Evolutionary conservation across 2,113 vertebrate genomes (phyloP).

Genomic region (Sinocyclocheilus grahami): DNA sequence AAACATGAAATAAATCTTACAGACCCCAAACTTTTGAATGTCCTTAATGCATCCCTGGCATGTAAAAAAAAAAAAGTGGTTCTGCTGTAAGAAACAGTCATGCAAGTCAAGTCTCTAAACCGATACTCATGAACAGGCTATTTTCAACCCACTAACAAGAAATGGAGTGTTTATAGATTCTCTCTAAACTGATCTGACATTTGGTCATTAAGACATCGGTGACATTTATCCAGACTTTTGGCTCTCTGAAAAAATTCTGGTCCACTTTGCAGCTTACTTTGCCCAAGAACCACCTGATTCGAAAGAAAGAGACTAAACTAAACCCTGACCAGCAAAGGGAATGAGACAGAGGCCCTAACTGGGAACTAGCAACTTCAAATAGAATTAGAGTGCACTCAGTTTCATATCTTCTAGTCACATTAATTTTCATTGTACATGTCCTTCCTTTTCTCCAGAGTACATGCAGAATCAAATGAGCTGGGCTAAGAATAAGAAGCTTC

Average conservation of each 20-base stretch:
- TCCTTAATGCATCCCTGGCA: too few species aligned
- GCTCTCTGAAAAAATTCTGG: not conserved
- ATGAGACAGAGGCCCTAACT: not conserved
- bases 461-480: conserved; percentile 1
- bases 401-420: not conserved
- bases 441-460: not conserved
- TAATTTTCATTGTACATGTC: not conserved
- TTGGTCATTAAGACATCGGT: not conserved
- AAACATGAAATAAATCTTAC: too few species aligned
- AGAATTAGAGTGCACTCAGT: not conserved
- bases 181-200: not conserved
- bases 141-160: not conserved
- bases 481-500: not conserved
- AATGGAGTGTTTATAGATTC: not conserved
- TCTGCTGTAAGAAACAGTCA: too few species aligned
- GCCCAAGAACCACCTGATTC: too few species aligned
- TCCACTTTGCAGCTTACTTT: not conserved
- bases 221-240: not conserved
- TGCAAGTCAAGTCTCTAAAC: too few species aligned
- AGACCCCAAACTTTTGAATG: too few species aligned
- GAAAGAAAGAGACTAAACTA: too few species aligned
- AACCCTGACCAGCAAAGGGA: not conserved
- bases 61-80: too few species aligned
- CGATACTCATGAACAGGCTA: not conserved
- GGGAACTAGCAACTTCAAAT: not conserved